phyloP scores from a whole-genome alignment of 2,113 vertebrate species.

The Steatornis caripensis region DNA sequence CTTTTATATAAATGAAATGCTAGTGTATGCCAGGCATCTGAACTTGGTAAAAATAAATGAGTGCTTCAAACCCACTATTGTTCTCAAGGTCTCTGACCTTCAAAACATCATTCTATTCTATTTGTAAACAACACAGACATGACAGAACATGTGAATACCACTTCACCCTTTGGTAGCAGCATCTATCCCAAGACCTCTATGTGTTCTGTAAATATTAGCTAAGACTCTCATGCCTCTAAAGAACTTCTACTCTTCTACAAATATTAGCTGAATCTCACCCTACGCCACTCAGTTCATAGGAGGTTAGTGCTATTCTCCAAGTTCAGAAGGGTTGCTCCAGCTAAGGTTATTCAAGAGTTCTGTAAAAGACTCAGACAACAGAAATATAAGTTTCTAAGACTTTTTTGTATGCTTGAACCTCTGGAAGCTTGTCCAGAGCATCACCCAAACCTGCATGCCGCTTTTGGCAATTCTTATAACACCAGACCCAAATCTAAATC shows the following conservation, averaged over 20 bases:
- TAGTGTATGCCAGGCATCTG: slow-evolving; percentile 61
- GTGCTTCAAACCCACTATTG: slow-evolving; percentile 60
- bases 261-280: slow-evolving; percentile 32
- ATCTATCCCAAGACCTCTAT: slow-evolving; percentile 29
- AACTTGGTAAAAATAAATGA: slow-evolving; percentile 65
- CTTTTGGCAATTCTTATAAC: background rate
- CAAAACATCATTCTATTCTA: slow-evolving; percentile 61
- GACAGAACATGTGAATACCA: slow-evolving; percentile 45
- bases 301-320: background rate
- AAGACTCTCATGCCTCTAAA: slow-evolving; percentile 1
- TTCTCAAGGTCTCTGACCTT: slow-evolving; percentile 64
- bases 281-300: background rate
- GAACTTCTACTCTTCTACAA: slow-evolving; percentile 29
- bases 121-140: slow-evolving; percentile 63
- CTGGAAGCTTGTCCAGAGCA: background rate
- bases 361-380: background rate
- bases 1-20: slow-evolving; percentile 57
- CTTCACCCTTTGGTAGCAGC: slow-evolving; percentile 49
- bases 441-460: background rate
- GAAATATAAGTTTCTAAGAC: background rate
- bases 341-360: background rate
- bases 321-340: background rate
- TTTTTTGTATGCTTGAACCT: background rate
- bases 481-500: background rate
- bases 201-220: slow-evolving; percentile 47